Evolutionary conservation across 2,888 invertebrate species (phyloP).

Genomic region (Crioceris asparagi): DNA sequence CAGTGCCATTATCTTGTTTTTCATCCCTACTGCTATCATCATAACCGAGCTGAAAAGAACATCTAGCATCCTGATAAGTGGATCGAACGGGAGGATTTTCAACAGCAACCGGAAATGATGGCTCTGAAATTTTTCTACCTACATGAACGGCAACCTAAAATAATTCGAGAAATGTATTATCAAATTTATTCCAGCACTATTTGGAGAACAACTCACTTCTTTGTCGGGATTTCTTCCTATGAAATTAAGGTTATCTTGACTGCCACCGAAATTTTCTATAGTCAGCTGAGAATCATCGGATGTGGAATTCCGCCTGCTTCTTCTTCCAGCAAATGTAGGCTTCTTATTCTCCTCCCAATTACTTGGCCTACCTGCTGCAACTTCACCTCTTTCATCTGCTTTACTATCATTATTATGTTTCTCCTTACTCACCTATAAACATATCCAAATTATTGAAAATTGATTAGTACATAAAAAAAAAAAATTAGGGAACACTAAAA

Average conservation of each 20-base stretch:
- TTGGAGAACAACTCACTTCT: conserved; percentile 26
- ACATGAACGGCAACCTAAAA: conserved; percentile 37
- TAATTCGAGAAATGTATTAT: not conserved
- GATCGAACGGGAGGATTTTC: conserved; percentile 60
- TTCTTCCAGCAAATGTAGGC: conserved; percentile 67
- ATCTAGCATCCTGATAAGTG: conserved; percentile 63
- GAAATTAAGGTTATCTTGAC: conserved; percentile 79
- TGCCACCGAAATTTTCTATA: conserved; percentile 87
- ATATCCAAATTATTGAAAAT: not conserved
- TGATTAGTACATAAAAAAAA: too few relatives aligned
- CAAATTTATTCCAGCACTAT: not conserved
- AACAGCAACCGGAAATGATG: conserved; percentile 38
- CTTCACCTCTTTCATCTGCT: conserved; percentile 54
- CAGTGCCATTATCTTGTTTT: conserved; percentile 50
- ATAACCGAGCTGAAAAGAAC: conserved; percentile 58
- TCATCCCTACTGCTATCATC: conserved; percentile 48
- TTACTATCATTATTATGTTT: conserved; percentile 52
- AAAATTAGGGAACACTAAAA: too few relatives aligned
- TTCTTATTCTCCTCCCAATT: conserved; percentile 68
- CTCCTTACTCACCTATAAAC: conserved; percentile 46
- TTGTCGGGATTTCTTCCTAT: conserved; percentile 77
- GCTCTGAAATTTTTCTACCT: conserved; percentile 44
- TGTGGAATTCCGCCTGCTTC: conserved; percentile 74
- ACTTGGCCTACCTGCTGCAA: conserved; percentile 76
- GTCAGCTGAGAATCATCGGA: conserved; percentile 83